phyloP scores from a whole-genome alignment of 2,888 invertebrate genomes.

The Unio pictorum region DNA sequence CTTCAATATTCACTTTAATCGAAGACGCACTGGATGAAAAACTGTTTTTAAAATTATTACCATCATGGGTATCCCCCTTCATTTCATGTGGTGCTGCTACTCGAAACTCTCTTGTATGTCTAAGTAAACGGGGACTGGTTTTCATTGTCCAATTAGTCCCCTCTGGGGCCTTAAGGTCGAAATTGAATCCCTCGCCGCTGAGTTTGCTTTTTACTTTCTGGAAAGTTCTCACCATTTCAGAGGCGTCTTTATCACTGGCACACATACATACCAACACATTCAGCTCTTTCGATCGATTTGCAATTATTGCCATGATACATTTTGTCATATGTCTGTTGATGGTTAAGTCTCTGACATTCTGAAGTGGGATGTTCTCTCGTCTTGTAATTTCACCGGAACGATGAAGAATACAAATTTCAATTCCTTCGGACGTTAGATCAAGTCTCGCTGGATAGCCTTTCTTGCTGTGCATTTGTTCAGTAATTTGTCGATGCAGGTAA shows the following conservation, averaged over 20 bases:
- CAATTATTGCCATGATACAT: constrained; percentile 42
- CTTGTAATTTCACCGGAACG: constrained; percentile 15
- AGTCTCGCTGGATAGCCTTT: constrained; percentile 40
- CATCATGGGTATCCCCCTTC: too few species aligned
- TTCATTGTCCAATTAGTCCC: constrained; percentile 31
- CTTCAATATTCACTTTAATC: too few species aligned
- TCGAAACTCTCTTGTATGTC: too few species aligned
- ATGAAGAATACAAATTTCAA: constrained; percentile 35
- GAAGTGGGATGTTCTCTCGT: constrained; percentile 30
- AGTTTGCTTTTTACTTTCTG: constrained; percentile 20
- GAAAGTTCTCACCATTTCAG: constrained; percentile 29
- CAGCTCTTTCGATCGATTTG: constrained; percentile 23
- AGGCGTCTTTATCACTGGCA: constrained; percentile 31
- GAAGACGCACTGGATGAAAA: too few species aligned
- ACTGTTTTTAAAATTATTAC: too few species aligned
- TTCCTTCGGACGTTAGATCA: constrained; percentile 30
- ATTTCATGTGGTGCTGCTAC: too few species aligned
- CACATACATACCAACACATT: constrained; percentile 45
- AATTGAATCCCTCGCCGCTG: constrained; percentile 31
- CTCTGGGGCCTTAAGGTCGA: constrained; percentile 19
- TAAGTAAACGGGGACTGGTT: not conserved
- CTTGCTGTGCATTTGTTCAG: constrained; percentile 29
- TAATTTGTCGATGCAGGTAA: constrained; percentile 36
- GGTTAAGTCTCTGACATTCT: constrained; percentile 40
- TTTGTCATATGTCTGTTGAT: constrained; percentile 35